Conservation (phyloP, 1,140 invertebrate genomes). For the Drosophila yakuba region DNA sequence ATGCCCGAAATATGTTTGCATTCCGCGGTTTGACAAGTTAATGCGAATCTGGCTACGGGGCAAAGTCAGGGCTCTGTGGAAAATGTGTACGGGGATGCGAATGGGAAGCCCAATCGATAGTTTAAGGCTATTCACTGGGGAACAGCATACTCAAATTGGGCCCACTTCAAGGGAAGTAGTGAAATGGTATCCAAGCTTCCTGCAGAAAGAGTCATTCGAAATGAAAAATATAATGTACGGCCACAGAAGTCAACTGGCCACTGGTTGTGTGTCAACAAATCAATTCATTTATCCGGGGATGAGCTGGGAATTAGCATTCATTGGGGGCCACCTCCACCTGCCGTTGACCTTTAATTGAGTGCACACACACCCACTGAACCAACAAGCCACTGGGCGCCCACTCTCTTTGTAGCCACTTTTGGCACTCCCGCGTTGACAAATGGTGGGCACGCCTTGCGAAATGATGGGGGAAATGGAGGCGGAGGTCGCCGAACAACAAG, state of each 20-base stretch:
- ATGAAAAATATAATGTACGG: too few relatives aligned
- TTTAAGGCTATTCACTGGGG: not conserved
- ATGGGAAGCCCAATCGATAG: constrained; percentile 1
- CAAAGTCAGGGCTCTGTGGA: not conserved
- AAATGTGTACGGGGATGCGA: not conserved
- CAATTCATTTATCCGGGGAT: constrained; percentile 22
- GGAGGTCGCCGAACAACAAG: constrained; percentile 55
- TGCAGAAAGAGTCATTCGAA: not conserved
- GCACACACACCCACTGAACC: constrained; percentile 37
- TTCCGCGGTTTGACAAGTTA: constrained; percentile 83
- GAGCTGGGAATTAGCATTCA: constrained; percentile 47
- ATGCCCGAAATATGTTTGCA: constrained; percentile 83
- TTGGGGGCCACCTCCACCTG: constrained; percentile 24
- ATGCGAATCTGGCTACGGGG: constrained; percentile 61
- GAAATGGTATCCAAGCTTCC: not conserved
- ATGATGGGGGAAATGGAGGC: not conserved
- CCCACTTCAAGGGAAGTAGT: not conserved
- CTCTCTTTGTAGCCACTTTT: constrained; percentile 2
- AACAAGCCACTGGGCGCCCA: not conserved
- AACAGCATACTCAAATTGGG: constrained; percentile 3
- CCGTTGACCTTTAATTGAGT: constrained; percentile 65
- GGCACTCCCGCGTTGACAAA: constrained; percentile 61
- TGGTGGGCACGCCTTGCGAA: constrained; percentile 36
- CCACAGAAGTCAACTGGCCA: constrained; percentile 3
- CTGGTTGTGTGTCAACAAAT: constrained; percentile 22